Conservation (phyloP, 2,888 invertebrate species). For the Lycaena phlaeas region DNA sequence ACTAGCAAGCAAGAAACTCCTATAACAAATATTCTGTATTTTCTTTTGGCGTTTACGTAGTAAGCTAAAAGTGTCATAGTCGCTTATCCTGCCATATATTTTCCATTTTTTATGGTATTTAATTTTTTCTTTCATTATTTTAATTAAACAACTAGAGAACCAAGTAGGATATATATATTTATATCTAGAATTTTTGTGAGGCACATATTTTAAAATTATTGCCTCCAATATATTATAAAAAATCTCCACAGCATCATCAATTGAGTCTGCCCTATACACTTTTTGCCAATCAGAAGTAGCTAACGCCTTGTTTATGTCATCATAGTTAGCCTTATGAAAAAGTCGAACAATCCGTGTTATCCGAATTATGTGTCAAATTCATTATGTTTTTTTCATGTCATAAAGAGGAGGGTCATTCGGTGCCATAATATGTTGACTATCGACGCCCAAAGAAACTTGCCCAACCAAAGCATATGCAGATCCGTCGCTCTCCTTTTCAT, state of each 20-base stretch:
- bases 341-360: background rate
- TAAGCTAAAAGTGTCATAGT: background rate
- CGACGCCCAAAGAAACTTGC: no score
- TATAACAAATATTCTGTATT: background rate
- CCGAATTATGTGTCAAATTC: no score
- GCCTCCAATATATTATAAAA: background rate
- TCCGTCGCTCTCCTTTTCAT: no score
- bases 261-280: background rate
- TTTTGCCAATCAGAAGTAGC: background rate
- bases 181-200: background rate
- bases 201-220: background rate
- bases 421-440: no score
- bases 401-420: no score
- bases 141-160: background rate
- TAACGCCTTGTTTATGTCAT: background rate
- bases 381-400: no score
- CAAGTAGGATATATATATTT: background rate
- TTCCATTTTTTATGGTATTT: conserved; percentile 2
- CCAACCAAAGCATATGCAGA: no score
- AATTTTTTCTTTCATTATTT: background rate
- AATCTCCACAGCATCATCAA: background rate
- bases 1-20: background rate
- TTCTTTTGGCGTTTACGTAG: background rate
- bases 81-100: background rate
- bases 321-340: background rate